Evolutionary conservation across 2,888 invertebrate species (phyloP), one percentile per base, ranked within the genome.

Genomic region (Rhagium mordax): DNA sequence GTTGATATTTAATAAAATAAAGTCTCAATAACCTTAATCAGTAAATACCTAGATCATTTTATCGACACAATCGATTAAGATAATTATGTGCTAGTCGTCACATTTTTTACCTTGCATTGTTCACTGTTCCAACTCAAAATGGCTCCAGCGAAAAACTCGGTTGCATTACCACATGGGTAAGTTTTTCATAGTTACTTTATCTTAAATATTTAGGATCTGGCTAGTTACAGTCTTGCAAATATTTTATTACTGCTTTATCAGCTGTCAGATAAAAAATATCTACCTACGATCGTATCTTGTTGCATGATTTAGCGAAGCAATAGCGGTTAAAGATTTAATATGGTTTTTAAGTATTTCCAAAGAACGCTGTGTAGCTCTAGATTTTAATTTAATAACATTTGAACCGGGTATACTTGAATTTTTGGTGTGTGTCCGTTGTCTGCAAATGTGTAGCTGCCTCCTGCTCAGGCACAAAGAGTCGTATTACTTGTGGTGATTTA

Each of bases 21-120:
- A 53, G 21, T 53, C 20, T 21, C 53, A 21, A 53, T n/a, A n/a
- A n/a, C n/a, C n/a, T n/a, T 53, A 55, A 59, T 41, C 33, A 21
- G 6, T 33, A 59, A 29, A 59, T 59, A 24, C n/a, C n/a, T n/a
- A 29, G 24, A 59, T 41, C 18, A 6, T 18, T 59, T 59, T 59
- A 59, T 59, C 59, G 33, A 20, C 3, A 6, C 20, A 33, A 59
- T 59, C 33, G 20, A 13, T 41, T 33, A 33, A 15, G 29, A 33
- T 59, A 59, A 59, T 59, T 41, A 59, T 10, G 18, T 41, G 15
- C 16, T 24, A 18, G 6, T 59, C 29, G 33, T 59, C 33, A 59
- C 6, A 59, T 18, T 16, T 18, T 29, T 33, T 2, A 3, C 8
- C 8, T 59, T n/a, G 33, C 20, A 33, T 59, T 18, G 15, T 59